Evolutionary conservation across 2,888 invertebrate species (phyloP).

Genomic region (Spisula solida): DNA sequence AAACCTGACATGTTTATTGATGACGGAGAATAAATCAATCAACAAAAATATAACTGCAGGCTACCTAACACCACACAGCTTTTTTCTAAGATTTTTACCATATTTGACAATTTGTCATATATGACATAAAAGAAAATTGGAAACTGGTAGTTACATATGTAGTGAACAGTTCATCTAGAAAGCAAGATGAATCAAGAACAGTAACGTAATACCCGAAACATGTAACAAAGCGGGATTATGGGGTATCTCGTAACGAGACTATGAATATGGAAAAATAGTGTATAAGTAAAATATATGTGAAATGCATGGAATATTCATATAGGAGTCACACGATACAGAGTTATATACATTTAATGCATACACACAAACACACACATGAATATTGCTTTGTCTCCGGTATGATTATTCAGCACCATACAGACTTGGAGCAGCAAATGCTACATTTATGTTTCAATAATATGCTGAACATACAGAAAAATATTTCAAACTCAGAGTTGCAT

Average conservation of each 20-base stretch:
- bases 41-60: constrained; percentile 47
- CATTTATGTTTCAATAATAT: too few relatives aligned
- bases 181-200: neutral
- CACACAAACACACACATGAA: neutral
- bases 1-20: constrained; percentile 60
- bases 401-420: neutral
- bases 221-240: neutral
- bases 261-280: neutral
- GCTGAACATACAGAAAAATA: too few relatives aligned
- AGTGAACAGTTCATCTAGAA: neutral
- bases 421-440: neutral
- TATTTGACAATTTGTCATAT: constrained; percentile 66
- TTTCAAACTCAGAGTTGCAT: too few relatives aligned
- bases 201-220: neutral
- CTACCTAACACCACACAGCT: constrained; percentile 52
- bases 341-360: constrained; percentile 19
- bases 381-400: neutral
- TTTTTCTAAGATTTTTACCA: constrained; percentile 61
- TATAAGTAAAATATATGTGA: constrained; percentile 25
- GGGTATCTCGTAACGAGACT: constrained; percentile 4
- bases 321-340: neutral
- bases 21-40: constrained; percentile 57
- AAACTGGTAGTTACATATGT: constrained; percentile 44
- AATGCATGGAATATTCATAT: constrained; percentile 16
- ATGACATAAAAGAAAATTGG: constrained; percentile 58